Evolutionary conservation across 2,888 invertebrate species (phyloP), one percentile per base, ranked within the genome.

Genomic region (Callimorpha dominula): DNA sequence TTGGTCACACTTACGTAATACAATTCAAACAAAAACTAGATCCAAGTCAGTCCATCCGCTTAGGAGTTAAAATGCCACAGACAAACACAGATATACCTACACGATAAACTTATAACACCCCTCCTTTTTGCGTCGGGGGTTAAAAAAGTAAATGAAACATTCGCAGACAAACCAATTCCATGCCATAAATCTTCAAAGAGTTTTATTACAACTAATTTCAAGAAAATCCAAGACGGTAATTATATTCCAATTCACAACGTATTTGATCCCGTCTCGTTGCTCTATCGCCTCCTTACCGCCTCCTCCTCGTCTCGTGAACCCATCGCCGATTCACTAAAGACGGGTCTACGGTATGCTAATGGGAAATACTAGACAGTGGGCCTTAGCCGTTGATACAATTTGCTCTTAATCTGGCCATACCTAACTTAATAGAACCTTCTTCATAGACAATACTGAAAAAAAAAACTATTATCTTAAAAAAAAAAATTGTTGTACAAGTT

Each of bases 301-400:
- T 69, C 66, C 40, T 57, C 65, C 68, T 69, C 67, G 64, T 43
- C 46, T 54, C 68, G 54, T 65, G 65, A 68, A 66, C 67, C 71
- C 78, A 68, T 67, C 79, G 76, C 75, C 79, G 81, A 84, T 81
- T 83, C 77, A 83, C 80, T 81, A 81, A 83, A 81, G 81, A 78
- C 75, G 78, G 79, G 72, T 72, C 74, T 66, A 65, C 72, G 79
- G 72, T 79, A 79, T 79, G 79, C 77, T 86, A 85, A 86, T 84
- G 85, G 65, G 68, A 69, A 65, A 65, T 72, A 40, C 68, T 72
- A 72, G 72, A 72, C 72, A 68, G 54, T 63, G 40, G 46, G 46
- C 40, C 65, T 68, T 60, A 68, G 68, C 60, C 65, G 65, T 65
- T 60, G 49, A 64, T 49, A 68, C 68, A 68, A 68, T 65, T 60